Conservation (phyloP, 2,113 vertebrate species). For the Pedionomus torquatus region DNA sequence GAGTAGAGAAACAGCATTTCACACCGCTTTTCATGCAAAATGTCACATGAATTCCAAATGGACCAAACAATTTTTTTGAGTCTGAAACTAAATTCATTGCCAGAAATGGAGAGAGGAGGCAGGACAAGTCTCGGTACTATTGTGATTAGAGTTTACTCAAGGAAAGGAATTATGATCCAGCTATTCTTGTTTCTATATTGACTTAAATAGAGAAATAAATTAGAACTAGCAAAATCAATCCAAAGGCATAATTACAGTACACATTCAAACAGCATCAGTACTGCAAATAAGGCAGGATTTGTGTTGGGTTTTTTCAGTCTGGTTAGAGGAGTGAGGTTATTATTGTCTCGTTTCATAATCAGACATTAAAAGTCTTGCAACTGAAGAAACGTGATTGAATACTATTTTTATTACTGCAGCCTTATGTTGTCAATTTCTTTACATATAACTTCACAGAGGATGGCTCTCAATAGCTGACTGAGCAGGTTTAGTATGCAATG, state of each 20-base stretch:
- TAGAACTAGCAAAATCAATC: conserved; percentile 40
- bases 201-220: conserved; percentile 70
- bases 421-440: conserved; percentile 10
- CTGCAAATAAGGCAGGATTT: not conserved
- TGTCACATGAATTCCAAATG: conserved; percentile 74
- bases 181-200: conserved; percentile 21
- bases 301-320: not conserved
- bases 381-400: not conserved
- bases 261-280: not conserved
- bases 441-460: conserved; percentile 6
- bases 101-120: conserved; percentile 9
- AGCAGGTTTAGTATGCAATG: not conserved
- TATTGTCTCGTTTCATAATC: conserved; percentile 32
- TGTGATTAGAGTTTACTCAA: conserved; percentile 17
- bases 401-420: not conserved
- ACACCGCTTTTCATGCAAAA: conserved; percentile 72
- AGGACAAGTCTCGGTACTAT: not conserved
- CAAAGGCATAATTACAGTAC: conserved; percentile 38
- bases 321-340: not conserved
- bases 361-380: not conserved
- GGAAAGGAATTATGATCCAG: conserved; percentile 24
- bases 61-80: conserved; percentile 55
- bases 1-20: conserved; percentile 71
- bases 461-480: not conserved
- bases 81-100: conserved; percentile 41